Percentiles rank a stretch among this genome's conserved stretches.
These are phyloP conservation scores for Metopolophium dirhodum DNA, from an alignment of 1,140 invertebrate genomes.

Conservation along the genomic window DNA sequence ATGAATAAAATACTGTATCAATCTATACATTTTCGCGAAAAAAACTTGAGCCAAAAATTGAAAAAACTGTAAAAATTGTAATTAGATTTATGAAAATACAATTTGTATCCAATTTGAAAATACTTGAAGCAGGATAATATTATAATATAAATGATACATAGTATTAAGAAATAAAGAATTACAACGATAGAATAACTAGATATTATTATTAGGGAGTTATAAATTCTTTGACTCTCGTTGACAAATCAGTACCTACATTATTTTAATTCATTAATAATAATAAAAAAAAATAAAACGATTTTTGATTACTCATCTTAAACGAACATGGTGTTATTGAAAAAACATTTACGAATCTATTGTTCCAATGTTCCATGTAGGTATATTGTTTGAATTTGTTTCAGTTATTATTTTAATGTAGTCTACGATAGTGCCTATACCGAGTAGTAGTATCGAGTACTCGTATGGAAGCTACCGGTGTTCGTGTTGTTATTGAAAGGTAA, in stretches of 20 bases:
- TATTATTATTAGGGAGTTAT: not conserved
- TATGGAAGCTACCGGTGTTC: not conserved
- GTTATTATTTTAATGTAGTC: not conserved
- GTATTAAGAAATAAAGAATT: not conserved
- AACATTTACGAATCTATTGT: not conserved
- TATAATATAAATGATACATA: not conserved
- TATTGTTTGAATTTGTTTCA: not conserved
- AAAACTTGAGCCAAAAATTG: not conserved
- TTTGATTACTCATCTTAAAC: not conserved
- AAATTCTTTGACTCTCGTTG: not conserved
- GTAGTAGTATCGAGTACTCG: not conserved
- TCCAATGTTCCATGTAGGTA: not conserved
- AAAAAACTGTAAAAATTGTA: not conserved
- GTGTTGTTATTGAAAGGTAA: not conserved
- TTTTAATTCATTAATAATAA: conserved; percentile 11
- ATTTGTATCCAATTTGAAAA: not conserved
- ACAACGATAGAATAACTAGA: not conserved
- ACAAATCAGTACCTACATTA: not conserved
- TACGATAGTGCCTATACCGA: not conserved
- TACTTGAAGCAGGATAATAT: not conserved
- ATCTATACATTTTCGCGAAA: not conserved
- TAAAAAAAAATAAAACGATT: not conserved
- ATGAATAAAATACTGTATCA: not conserved
- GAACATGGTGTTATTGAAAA: not conserved
- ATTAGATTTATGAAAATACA: not conserved